A percentile compares a stretch with the other conserved stretches of the same genome.
Evolutionary conservation across 2,113 vertebrate genomes (phyloP).

Genomic region (Stegostoma tigrinum): DNA sequence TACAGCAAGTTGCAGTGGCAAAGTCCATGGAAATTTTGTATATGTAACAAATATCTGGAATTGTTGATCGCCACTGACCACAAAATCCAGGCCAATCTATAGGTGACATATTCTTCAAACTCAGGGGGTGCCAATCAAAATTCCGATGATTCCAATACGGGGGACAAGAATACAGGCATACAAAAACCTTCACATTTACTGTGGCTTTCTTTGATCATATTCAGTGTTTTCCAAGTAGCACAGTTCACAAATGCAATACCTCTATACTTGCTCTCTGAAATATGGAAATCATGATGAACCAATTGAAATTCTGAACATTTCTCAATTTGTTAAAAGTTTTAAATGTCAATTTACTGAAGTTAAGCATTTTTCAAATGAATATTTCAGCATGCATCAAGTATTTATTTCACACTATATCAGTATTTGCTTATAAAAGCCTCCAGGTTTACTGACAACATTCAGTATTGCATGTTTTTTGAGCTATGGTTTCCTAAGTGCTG

Average conservation of each 20-base stretch:
- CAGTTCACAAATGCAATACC: not conserved
- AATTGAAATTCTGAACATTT: not conserved
- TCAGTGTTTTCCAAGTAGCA: not conserved
- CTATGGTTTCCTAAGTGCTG: not conserved
- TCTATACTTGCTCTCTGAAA: not conserved
- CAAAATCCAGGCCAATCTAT: not conserved
- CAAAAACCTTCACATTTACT: not conserved
- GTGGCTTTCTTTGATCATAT: not conserved
- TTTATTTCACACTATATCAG: not conserved
- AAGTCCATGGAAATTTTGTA: not conserved
- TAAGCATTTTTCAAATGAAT: slow-evolving; percentile 10
- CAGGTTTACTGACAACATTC: not conserved
- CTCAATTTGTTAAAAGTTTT: not conserved
- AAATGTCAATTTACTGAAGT: not conserved
- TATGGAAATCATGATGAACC: not conserved
- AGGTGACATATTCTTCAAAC: not conserved
- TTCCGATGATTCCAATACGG: not conserved
- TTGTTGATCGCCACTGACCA: not conserved
- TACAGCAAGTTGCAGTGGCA: not conserved
- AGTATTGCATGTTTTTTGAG: not conserved
- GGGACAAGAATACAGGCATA: not conserved
- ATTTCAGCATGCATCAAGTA: not conserved
- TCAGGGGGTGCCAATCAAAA: not conserved
- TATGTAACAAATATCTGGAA: not conserved
- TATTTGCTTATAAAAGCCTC: not conserved